Base-by-base conservation (phyloP, 53 echinoderm and acorn worm species). In the Crossaster papposus region DNA sequence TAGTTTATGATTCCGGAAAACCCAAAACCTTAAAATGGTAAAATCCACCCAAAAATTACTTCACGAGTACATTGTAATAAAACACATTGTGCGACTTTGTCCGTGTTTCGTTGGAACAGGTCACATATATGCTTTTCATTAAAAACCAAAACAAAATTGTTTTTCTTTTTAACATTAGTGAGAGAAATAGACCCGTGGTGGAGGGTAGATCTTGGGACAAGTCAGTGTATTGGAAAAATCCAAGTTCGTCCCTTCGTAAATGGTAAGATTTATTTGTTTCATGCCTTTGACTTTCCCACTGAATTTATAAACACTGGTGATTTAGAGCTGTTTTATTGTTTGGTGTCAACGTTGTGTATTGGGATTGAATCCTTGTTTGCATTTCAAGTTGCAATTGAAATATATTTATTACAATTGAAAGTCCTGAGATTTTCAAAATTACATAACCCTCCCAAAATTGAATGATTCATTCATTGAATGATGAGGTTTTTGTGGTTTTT, bases 181-280 rank as follows among this genome's bases (percentile, higher is more conserved):
- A 11, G 28, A 24, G 68, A 68, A 14, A 0, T 37, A 17, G 64
- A 81, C 65, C 81, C 81, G 4, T 81, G 81, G 81, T 81, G 81
- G 81, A 81, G 32, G 30, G 63, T 81, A 35, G 30, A 81, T n/a
- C 64, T 81, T 8, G 81, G 33, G 9, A 14, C 23, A 4, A 34
- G 13, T 36, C 64, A 81, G 22, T 81, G 81, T 35, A 17, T 81
- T 32, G 51, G 64, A n/a, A 24, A 33, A 64, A n/a, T 81, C 9
- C 38, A 23, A 34, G 2, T 74, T 24, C 4, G 38, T 64, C 52
- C 22, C n/a, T 30, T 22, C 34, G 62, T 18, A 17, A 4, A 3
- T 10, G 30, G 81, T 81, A 30, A 81, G 81, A 44, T 44, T n/a
- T n/a, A 36, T 9, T 20, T 79, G 35, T 28, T 15, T 22, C 28